Base-by-base conservation (phyloP, 2,888 invertebrate species). In the Cerastis rubricosa region DNA sequence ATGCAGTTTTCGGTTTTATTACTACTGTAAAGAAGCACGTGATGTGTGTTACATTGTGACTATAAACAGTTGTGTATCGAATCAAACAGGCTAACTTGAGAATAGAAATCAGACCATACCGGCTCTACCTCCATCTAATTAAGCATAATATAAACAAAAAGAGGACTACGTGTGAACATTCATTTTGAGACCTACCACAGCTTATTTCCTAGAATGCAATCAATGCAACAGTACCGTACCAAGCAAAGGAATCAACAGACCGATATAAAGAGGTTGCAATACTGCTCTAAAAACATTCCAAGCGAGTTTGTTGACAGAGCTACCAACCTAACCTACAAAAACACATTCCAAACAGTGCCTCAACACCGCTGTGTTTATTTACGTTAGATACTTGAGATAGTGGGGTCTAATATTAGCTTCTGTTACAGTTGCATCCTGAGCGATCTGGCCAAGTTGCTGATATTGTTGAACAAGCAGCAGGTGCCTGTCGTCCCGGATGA, bases 391-490 rank as follows among this genome's bases (percentile, higher is more conserved):
- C 71, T 85, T 78, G 80, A 85, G 80, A 81, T 83, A 80, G 80
- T 84, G 59, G 59, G 74, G 68, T 85, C 86, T 89, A 87, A 88
- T 87, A 83, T 86, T 87, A 84, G 85, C 80, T 79, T 80, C 79
- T 85, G 84, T 91, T 90, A 79, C 93, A 96, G 96, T 92, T 95
- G 97, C 92, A 93, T 97, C 94, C 97, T 97, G 89, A 97, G 98
- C 81, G 98, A 99, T 93, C 96, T 99, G 90, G 98, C 98, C 72
- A 98, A 98, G 96, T 97, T 98, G 89, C 97, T 99, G 80, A 98
- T 98, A 86, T 96, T 98, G 84, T 96, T 98, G 72, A 98, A 98
- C 94, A 97, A 98, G 89, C 98, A 98, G 87, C 97, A 98, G 87
- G 97, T 98, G 86, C 97, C 97, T 7, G 97, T 98, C 66, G 98